Conservation (phyloP, 2,113 vertebrate species). For the Lonchura striata region DNA sequence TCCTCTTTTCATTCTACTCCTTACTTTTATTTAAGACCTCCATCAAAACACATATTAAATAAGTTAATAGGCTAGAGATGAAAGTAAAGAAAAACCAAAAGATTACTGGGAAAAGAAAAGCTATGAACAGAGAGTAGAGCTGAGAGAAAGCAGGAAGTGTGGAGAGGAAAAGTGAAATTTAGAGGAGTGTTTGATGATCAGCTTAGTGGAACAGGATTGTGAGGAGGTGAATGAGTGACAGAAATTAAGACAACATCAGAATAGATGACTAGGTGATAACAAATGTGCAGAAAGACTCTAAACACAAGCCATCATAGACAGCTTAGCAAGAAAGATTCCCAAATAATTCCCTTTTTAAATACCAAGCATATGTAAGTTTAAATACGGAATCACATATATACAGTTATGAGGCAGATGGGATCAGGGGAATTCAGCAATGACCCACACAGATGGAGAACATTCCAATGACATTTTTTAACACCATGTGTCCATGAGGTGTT, state of each 20-base stretch:
- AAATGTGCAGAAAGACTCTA: not conserved
- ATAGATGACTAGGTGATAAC: not conserved
- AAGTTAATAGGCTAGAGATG: not conserved
- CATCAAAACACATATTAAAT: not conserved
- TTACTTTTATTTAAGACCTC: not conserved
- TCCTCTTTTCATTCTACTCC: not conserved
- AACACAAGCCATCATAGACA: not conserved
- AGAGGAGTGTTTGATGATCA: not conserved
- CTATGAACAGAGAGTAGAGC: not conserved
- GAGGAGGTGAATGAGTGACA: not conserved
- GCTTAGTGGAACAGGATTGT: not conserved
- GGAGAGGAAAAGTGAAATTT: not conserved
- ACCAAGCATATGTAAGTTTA: not conserved
- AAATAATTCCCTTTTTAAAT: not conserved
- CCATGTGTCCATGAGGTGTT: not conserved
- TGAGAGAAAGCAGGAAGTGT: not conserved
- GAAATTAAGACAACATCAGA: not conserved
- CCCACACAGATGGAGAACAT: not conserved
- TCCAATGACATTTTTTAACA: not conserved
- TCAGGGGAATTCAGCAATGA: not conserved
- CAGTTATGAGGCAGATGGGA: not conserved
- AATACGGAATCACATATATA: not conserved
- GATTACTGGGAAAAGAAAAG: not conserved
- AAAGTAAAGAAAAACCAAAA: not conserved
- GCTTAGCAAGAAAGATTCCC: not conserved